phyloP scores from a whole-genome alignment of 2,888 invertebrate genomes.

The Dynastes grantii region DNA sequence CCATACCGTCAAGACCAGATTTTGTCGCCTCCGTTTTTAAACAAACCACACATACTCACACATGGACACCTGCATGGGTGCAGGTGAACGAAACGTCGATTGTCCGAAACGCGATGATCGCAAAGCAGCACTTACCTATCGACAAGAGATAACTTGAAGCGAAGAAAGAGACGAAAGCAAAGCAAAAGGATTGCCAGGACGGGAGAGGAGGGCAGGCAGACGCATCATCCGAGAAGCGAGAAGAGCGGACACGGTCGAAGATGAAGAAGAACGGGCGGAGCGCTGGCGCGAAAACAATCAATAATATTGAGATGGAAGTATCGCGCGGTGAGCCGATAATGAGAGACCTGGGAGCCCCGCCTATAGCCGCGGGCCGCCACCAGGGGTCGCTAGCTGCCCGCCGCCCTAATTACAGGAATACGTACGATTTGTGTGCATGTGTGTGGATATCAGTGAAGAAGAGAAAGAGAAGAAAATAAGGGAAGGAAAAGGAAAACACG shows the following conservation, averaged over 20 bases:
- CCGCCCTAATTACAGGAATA: slow-evolving; percentile 65
- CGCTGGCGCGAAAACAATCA: slow-evolving; percentile 73
- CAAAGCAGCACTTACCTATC: background rate
- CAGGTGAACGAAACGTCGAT: slow-evolving; percentile 44
- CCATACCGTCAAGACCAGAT: slow-evolving; percentile 26
- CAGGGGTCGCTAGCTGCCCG: slow-evolving; percentile 58
- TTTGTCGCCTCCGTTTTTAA: slow-evolving; percentile 63
- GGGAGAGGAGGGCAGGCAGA: background rate
- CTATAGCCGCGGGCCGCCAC: slow-evolving; percentile 70
- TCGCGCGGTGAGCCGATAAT: slow-evolving; percentile 74
- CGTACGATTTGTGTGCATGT: slow-evolving; percentile 19
- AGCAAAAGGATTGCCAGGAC: background rate
- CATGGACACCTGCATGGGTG: background rate
- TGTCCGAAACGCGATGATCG: background rate
- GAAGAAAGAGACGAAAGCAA: background rate
- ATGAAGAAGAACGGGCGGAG: slow-evolving; percentile 61
- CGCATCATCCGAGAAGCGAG: slow-evolving; percentile 15
- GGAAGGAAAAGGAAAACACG: slow-evolving; percentile 43
- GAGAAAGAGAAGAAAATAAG: background rate
- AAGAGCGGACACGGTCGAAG: slow-evolving; percentile 20
- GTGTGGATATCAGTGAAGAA: background rate
- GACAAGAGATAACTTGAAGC: background rate
- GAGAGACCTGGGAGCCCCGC: slow-evolving; percentile 72
- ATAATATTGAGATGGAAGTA: slow-evolving; percentile 72
- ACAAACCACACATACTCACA: slow-evolving; percentile 57